These are phyloP conservation scores for Cecidostiba fungosa DNA, from an alignment of 2,888 invertebrate genomes.

Conservation along the genomic window DNA sequence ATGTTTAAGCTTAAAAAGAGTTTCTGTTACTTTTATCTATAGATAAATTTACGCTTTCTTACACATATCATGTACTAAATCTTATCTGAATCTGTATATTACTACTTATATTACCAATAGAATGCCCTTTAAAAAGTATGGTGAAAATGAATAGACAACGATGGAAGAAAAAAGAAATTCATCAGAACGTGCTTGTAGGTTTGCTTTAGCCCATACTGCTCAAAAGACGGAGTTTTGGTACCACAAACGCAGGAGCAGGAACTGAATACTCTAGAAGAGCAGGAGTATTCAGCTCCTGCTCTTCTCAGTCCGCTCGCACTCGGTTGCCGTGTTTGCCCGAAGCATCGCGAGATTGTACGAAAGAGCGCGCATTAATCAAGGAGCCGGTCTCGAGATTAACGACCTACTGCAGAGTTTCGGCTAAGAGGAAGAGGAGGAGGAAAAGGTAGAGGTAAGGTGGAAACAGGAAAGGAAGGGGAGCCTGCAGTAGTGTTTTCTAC, in stretches of 20 bases:
- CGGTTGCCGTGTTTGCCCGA: constrained; percentile 35
- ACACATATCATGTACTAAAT: no score
- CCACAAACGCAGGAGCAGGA: neutral
- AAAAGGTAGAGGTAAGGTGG: neutral
- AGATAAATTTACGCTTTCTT: no score
- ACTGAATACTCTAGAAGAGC: neutral
- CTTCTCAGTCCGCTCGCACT: neutral
- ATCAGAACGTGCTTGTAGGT: neutral
- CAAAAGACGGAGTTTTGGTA: neutral
- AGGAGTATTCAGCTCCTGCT: neutral
- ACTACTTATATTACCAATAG: neutral
- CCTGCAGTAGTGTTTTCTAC: neutral
- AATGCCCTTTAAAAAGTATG: neutral
- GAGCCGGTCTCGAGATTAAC: constrained; percentile 63
- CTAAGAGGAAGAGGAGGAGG: constrained; percentile 22
- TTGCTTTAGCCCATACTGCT: neutral
- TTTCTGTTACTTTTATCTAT: no score
- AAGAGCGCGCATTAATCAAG: constrained; percentile 64
- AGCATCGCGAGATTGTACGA: constrained; percentile 52
- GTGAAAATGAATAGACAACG: neutral
- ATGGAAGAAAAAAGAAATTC: neutral
- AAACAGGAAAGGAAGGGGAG: neutral
- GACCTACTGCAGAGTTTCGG: constrained; percentile 62
- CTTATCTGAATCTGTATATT: no score
- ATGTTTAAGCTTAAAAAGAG: no score